phyloP scores from a whole-genome alignment of 2,113 vertebrate species.

The Platycercus adscitus region DNA sequence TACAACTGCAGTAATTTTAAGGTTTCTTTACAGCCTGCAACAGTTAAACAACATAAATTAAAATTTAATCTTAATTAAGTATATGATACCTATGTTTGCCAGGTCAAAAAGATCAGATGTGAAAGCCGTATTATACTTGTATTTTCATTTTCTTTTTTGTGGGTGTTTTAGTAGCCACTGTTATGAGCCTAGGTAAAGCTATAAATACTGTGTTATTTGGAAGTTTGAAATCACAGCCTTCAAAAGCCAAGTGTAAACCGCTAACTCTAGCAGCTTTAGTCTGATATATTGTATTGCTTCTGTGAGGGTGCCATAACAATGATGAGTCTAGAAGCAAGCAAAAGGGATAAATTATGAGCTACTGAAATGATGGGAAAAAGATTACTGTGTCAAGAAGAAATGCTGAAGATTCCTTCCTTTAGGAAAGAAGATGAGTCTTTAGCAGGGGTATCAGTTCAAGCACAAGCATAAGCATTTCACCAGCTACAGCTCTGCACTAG shows the following conservation, averaged over 20 bases:
- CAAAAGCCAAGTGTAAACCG: constrained; percentile 1
- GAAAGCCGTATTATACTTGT: neutral
- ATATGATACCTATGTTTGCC: neutral
- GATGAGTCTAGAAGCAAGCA: neutral
- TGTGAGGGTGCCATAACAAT: neutral
- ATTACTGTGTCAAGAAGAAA: neutral
- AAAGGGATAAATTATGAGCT: neutral
- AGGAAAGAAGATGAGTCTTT: neutral
- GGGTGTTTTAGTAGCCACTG: neutral
- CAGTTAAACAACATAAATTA: neutral
- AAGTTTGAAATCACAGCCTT: neutral
- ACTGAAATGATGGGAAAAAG: neutral
- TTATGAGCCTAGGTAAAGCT: neutral
- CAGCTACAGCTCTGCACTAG: neutral
- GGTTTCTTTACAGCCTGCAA: neutral
- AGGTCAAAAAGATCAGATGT: neutral
- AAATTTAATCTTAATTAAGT: neutral
- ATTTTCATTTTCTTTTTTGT: constrained; percentile 7
- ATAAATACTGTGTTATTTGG: neutral
- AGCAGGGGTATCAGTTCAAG: neutral
- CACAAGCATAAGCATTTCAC: neutral
- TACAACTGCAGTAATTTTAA: neutral
- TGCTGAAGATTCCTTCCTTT: neutral
- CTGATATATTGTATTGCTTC: neutral
- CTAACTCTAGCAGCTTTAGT: neutral